Evolutionary conservation across 1,140 invertebrate genomes (phyloP), one percentile per base, ranked within the genome.

Genomic region (Paraescarpia echinospica): DNA sequence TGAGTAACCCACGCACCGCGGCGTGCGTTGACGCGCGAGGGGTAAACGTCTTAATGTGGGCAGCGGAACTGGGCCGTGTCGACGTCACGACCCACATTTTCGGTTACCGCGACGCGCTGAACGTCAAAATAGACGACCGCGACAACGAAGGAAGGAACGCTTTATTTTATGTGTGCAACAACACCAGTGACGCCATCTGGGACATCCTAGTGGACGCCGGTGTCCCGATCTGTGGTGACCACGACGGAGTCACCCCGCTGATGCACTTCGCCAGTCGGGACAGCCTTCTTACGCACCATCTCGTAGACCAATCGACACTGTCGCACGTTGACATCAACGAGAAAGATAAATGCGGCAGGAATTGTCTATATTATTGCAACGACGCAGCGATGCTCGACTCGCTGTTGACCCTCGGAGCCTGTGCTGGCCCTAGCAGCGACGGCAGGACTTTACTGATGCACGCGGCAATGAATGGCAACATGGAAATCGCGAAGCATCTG

Each of bases 351-450:
- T 48, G 91, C 5, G 94, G 93, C 34, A 93, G 94, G 31, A 94
- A 94, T 35, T 34, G 31, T 90, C 41, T 93, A 34, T 94, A 94
- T 59, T 94, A 94, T 90, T 90, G 92, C 91, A 88, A 92, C 35
- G n/a, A 92, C 33, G 90, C 34, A 31, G 93, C 93, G 22, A 35
- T 93, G 34, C n/a, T 94, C 41, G 89, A 91, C 12, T 51, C 90
- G 33, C 77, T 94, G n/a, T n/a, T 93, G 59, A 27, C 34, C 34
- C 59, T 94, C 14, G 27, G 93, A 2, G 89, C 89, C n/a, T 41
- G 35, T 35, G 90, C 90, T 6, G 89, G n/a, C 12, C 35, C 35
- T 18, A 41, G 34, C 35, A 51, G 89, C 14, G 93, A 91, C 33
- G 89, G 92, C 41, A 41, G 41, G 22, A 91, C 92, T 18, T 18